Evolutionary conservation across 2,888 invertebrate species (phyloP).

Genomic region (Lepidochrysops patricia): DNA sequence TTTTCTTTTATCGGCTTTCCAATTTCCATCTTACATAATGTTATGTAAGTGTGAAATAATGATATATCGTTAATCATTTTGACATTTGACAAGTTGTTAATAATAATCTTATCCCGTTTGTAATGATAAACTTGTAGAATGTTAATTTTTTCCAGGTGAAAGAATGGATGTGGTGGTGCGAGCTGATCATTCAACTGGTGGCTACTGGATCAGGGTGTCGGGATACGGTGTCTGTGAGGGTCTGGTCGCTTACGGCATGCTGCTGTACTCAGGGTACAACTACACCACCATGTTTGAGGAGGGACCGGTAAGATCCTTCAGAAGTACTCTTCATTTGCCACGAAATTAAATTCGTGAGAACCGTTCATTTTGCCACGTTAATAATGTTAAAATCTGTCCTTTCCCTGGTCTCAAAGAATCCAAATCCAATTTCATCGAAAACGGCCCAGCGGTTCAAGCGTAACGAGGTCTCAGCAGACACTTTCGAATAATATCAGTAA

Average conservation of each 20-base stretch:
- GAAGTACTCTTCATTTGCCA: no score
- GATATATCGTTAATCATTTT: not conserved
- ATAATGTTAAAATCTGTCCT: no score
- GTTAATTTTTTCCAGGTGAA: conserved; percentile 69
- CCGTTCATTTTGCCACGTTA: no score
- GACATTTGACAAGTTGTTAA: not conserved
- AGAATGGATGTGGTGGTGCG: conserved; percentile 76
- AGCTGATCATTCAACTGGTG: conserved; percentile 60
- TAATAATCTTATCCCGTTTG: not conserved
- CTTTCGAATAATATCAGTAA: no score
- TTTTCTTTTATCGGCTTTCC: not conserved
- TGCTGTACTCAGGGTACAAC: conserved; percentile 70
- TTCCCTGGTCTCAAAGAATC: no score
- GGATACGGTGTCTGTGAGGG: conserved; percentile 69
- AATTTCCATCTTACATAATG: not conserved
- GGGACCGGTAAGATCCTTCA: conserved; percentile 43
- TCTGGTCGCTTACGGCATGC: conserved; percentile 46
- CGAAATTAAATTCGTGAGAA: no score
- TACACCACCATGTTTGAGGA: conserved; percentile 55
- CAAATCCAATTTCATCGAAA: no score
- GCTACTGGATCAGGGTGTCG: conserved; percentile 70
- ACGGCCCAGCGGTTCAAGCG: no score
- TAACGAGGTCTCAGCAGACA: no score
- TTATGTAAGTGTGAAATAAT: not conserved
- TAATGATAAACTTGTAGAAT: not conserved